These are phyloP conservation scores for Mustelus asterias DNA, from an alignment of 2,113 vertebrate species.

Conservation along the genomic window DNA sequence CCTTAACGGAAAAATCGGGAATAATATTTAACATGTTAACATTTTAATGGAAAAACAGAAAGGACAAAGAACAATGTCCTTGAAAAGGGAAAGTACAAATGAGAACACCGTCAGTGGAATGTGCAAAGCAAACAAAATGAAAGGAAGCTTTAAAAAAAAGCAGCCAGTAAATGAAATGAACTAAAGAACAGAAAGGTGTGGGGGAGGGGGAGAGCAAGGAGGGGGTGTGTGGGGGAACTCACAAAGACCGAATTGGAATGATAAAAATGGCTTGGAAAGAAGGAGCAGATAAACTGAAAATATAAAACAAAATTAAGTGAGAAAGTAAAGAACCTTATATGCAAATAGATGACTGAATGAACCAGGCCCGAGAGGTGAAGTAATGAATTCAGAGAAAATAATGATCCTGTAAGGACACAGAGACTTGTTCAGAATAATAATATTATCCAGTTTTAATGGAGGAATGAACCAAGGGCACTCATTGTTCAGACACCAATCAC, in stretches of 20 bases:
- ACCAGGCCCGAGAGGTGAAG: background rate
- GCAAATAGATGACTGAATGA: background rate
- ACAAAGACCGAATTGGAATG: background rate
- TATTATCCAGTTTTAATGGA: background rate
- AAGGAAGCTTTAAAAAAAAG: background rate
- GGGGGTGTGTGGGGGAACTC: no score
- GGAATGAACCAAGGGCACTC: background rate
- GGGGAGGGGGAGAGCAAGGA: background rate
- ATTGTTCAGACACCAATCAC: background rate
- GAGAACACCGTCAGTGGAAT: background rate
- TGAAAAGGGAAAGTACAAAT: background rate
- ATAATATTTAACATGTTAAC: no score
- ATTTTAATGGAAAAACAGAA: background rate
- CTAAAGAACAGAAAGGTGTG: background rate
- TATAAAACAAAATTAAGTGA: background rate
- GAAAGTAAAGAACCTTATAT: background rate
- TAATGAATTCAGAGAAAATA: slow-evolving; percentile 8
- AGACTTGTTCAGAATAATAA: background rate
- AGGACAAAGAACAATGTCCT: background rate
- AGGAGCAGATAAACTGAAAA: background rate
- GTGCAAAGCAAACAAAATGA: background rate
- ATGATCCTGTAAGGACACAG: background rate
- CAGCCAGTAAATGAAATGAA: background rate
- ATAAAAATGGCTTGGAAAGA: background rate
- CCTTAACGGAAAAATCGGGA: no score